Evolutionary conservation across 1,140 invertebrate species (phyloP).

Genomic region (Temnothorax curvispinosus): DNA sequence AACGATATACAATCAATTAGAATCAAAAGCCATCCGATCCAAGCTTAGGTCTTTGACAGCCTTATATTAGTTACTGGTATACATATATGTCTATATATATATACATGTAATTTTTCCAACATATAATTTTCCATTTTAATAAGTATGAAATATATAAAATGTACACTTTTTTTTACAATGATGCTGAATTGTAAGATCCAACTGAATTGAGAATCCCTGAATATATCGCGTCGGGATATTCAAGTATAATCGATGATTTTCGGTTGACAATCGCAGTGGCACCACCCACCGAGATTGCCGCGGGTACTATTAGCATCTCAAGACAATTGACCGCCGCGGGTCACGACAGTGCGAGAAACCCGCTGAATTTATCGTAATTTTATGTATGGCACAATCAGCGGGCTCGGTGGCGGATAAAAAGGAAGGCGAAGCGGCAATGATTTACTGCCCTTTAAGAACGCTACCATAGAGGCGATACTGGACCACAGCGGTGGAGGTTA

Average conservation of each 20-base stretch:
- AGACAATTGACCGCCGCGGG: constrained; percentile 80
- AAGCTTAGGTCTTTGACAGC: too few relatives aligned
- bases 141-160: not conserved
- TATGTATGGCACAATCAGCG: constrained; percentile 84
- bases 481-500: constrained; percentile 44
- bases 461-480: constrained; percentile 34
- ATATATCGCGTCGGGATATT: not conserved
- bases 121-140: too few relatives aligned
- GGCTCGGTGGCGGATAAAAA: constrained; percentile 72
- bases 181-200: not conserved
- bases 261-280: constrained; percentile 68
- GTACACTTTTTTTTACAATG: not conserved
- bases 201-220: not conserved
- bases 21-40: too few relatives aligned
- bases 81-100: too few relatives aligned
- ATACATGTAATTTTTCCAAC: too few relatives aligned
- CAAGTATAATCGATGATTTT: constrained; percentile 13
- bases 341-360: constrained; percentile 79
- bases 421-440: constrained; percentile 68
- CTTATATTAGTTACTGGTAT: too few relatives aligned
- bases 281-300: constrained; percentile 77
- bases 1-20: too few relatives aligned
- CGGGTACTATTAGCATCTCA: constrained; percentile 75
- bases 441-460: constrained; percentile 76
- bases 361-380: constrained; percentile 84